These are phyloP conservation scores for Gymnoscopelus microlampas DNA, from an alignment of 2,797 vertebrate species.

Conservation along the genomic window DNA sequence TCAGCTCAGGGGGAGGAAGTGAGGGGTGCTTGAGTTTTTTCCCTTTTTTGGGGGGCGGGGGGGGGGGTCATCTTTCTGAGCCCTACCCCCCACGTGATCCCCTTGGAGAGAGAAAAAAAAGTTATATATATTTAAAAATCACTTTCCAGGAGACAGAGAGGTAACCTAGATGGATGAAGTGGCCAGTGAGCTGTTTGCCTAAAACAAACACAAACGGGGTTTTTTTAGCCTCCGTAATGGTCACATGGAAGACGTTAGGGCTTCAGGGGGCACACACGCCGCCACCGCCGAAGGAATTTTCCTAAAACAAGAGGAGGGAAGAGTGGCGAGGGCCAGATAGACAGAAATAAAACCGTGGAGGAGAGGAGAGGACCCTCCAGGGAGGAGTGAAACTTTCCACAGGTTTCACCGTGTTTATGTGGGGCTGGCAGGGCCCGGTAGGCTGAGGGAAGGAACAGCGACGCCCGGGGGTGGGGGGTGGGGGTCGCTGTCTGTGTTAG, in stretches of 20 bases:
- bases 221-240: conserved; percentile 64
- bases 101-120: conserved; percentile 8
- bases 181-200: conserved; percentile 77
- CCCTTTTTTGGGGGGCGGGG: conserved; percentile 19
- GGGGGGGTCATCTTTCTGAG: background rate
- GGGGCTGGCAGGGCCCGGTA: conserved; percentile 59
- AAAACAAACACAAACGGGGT: conserved; percentile 78
- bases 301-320: conserved; percentile 78
- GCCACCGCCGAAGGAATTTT: conserved; percentile 74
- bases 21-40: conserved; percentile 31
- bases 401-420: conserved; percentile 72
- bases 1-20: conserved; percentile 22
- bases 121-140: conserved; percentile 3
- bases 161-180: conserved; percentile 78
- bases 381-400: conserved; percentile 83
- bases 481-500: too few relatives aligned
- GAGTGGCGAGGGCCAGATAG: conserved; percentile 72
- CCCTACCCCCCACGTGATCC: conserved; percentile 18
- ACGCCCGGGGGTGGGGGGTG: conserved; percentile 32
- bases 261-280: conserved; percentile 49
- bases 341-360: conserved; percentile 72
- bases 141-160: conserved; percentile 51
- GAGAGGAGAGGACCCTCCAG: conserved; percentile 74
- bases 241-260: conserved; percentile 70
- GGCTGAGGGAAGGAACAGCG: conserved; percentile 31